Conservation (phyloP, 2,888 invertebrate species). For the Zeuzera pyrina region DNA sequence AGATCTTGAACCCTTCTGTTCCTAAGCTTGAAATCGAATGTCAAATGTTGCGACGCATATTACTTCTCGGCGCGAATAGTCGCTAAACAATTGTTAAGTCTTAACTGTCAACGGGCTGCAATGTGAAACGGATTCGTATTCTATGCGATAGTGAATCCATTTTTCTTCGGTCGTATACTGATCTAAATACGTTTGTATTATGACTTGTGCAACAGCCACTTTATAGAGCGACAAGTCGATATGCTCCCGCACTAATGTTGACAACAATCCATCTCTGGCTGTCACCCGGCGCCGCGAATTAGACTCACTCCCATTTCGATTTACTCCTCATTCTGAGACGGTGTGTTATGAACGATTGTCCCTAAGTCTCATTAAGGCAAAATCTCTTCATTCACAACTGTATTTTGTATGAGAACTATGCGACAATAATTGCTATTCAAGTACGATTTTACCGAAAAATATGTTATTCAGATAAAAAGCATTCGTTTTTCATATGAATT, state of each 20-base stretch:
- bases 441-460: slow-evolving; percentile 52
- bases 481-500: slow-evolving; percentile 41
- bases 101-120: slow-evolving; percentile 20
- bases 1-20: slow-evolving; percentile 54
- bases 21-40: slow-evolving; percentile 60
- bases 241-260: slow-evolving; percentile 68
- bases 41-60: slow-evolving; percentile 45
- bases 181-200: neutral
- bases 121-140: slow-evolving; percentile 27
- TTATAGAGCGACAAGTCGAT: slow-evolving; percentile 58
- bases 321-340: slow-evolving; percentile 43
- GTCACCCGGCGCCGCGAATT: slow-evolving; percentile 65
- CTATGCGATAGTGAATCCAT: slow-evolving; percentile 22
- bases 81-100: slow-evolving; percentile 33
- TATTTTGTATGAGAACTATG: slow-evolving; percentile 36
- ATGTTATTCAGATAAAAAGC: slow-evolving; percentile 46
- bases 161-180: slow-evolving; percentile 14
- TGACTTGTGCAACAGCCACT: slow-evolving; percentile 10
- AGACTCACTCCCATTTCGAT: slow-evolving; percentile 63
- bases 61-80: slow-evolving; percentile 42
- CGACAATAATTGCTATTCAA: slow-evolving; percentile 45
- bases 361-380: slow-evolving; percentile 14
- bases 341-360: slow-evolving; percentile 41
- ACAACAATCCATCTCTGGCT: slow-evolving; percentile 66
- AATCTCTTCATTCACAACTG: slow-evolving; percentile 39